These are phyloP conservation scores for Kuschelorhynchus macadamiae DNA, from an alignment of 2,888 invertebrate species.

Conservation along the genomic window DNA sequence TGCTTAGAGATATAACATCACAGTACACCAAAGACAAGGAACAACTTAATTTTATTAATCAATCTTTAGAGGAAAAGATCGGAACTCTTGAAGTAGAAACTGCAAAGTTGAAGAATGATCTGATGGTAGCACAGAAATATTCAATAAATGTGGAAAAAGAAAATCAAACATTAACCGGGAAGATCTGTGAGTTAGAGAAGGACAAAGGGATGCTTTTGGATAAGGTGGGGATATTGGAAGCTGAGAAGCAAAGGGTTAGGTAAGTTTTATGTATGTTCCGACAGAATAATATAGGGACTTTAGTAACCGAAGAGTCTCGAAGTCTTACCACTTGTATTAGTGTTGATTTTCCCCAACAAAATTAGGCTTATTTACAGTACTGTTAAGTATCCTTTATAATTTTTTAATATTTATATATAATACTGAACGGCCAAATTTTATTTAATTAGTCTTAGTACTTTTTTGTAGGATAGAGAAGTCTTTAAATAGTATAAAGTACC, in stretches of 20 bases:
- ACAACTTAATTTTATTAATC: conserved; percentile 74
- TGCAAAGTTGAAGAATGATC: conserved; percentile 75
- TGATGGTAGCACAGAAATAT: conserved; percentile 75
- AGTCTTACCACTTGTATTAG: too few relatives aligned
- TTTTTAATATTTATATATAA: too few relatives aligned
- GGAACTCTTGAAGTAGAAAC: conserved; percentile 79
- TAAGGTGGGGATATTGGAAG: conserved; percentile 67
- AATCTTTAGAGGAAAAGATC: conserved; percentile 77
- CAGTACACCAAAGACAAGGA: conserved; percentile 84
- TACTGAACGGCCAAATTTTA: too few relatives aligned
- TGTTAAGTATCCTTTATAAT: too few relatives aligned
- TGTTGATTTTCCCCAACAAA: too few relatives aligned
- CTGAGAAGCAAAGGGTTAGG: conserved; percentile 62
- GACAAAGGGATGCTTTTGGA: conserved; percentile 65
- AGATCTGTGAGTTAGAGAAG: conserved; percentile 72
- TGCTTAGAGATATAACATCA: conserved; percentile 78
- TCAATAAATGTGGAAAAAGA: conserved; percentile 77
- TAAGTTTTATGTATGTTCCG: conserved; percentile 66
- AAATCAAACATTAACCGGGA: conserved; percentile 74
- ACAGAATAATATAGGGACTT: conserved; percentile 72
- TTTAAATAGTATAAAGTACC: too few relatives aligned
- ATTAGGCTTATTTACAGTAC: too few relatives aligned
- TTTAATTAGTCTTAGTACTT: not conserved
- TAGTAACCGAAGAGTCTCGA: not conserved
- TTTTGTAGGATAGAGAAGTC: too few relatives aligned